These are phyloP conservation scores for Spinus olivaceus DNA, from an alignment of 2,797 vertebrate genomes.

Conservation along the genomic window DNA sequence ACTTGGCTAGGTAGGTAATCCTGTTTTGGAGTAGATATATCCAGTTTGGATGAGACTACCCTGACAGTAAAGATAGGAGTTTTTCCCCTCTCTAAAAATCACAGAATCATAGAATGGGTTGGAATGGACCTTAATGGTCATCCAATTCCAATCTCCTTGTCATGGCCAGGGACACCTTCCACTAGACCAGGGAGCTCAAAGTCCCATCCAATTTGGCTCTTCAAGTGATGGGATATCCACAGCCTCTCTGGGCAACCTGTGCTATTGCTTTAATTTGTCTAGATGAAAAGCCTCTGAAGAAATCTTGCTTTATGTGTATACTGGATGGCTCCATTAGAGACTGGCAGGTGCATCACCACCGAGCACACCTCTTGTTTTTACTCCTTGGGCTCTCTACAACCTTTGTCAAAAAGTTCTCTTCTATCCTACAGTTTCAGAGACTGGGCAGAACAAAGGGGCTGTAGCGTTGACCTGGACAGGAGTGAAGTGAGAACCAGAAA, in stretches of 20 bases:
- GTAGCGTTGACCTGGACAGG: background rate
- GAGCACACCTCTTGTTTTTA: background rate
- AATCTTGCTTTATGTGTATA: background rate
- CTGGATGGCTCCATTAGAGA: background rate
- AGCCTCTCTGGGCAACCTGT: background rate
- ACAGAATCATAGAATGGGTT: background rate
- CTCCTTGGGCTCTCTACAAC: background rate
- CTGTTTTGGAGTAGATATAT: background rate
- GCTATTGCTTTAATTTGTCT: background rate
- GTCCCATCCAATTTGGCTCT: background rate
- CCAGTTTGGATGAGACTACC: background rate
- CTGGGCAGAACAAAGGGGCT: background rate
- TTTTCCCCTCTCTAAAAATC: background rate
- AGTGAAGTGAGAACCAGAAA: background rate
- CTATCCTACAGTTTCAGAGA: background rate
- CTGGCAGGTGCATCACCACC: background rate
- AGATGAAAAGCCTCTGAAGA: background rate
- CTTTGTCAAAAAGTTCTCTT: background rate
- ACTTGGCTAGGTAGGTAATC: background rate
- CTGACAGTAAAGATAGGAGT: background rate
- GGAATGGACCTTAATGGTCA: background rate
- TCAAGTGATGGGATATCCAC: background rate
- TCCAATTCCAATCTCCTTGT: background rate
- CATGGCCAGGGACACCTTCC: background rate
- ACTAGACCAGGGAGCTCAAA: background rate